phyloP scores from a whole-genome alignment of 2,113 vertebrate species.

The Vicugna pacos region DNA sequence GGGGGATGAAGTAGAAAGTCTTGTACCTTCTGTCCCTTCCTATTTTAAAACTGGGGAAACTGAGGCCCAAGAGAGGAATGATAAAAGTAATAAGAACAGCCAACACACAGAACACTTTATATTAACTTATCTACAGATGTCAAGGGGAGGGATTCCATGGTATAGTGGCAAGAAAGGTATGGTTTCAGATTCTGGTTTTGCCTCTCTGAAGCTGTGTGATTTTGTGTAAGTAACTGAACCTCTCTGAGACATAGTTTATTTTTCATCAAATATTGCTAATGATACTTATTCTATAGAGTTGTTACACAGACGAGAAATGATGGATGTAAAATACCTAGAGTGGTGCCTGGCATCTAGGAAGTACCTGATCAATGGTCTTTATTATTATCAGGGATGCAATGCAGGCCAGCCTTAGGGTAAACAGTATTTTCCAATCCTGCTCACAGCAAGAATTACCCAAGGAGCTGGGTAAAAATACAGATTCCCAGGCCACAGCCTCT shows the following conservation, averaged over 20 bases:
- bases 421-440: neutral
- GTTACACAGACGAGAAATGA: neutral
- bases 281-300: neutral
- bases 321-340: neutral
- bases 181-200: neutral
- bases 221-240: neutral
- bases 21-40: neutral
- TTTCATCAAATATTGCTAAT: neutral
- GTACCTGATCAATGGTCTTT: neutral
- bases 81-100: neutral
- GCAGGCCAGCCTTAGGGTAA: neutral
- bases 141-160: neutral
- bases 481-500: neutral
- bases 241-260: constrained; percentile 8
- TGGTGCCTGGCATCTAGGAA: neutral
- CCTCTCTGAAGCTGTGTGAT: neutral
- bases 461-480: neutral
- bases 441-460: neutral
- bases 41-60: constrained; percentile 49
- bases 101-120: neutral
- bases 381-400: neutral
- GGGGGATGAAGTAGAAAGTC: neutral
- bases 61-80: neutral
- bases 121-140: neutral
- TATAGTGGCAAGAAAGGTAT: neutral